Evolutionary conservation across 1,140 invertebrate species (phyloP), one percentile per base, ranked within the genome.

Genomic region (Drosophila micromelanica): DNA sequence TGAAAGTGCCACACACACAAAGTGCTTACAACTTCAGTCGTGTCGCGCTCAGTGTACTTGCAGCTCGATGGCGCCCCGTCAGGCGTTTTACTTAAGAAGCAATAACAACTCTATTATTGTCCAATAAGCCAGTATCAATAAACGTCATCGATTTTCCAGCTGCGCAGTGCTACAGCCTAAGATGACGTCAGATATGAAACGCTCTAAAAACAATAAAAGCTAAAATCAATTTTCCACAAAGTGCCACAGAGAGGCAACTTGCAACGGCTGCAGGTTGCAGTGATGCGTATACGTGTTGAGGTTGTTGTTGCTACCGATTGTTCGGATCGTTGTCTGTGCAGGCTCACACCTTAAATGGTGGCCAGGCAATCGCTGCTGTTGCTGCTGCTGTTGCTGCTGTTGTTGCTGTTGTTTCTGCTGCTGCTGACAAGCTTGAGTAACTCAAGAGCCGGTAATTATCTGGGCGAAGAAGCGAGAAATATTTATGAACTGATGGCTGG

Each of bases 61-160:
- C 60, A 49, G 55, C 54, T 42, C 60, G 38, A 67, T 73, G 73
- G 80, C 76, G 80, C 80, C 77, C 61, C 52, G 40, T 17, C 56
- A 70, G 59, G 4, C 51, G 42, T 70, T 87, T 89, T 81, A 90
- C 90, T 90, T 90, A 90, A 90, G 79, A 78, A 67, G 62, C 86
- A 90, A 86, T 90, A 90, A 90, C 86, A 90, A 82, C 86, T 90
- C 86, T 79, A 90, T 90, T 90, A 90, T 76, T 78, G 70, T 74
- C 61, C 75, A 78, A 79, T 80, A 77, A 73, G 61, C 73, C 68
- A 65, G 60, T 71, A 86, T 86, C 78, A 89, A 89, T 89, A 80
- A 89, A 75, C 84, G 64, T 73, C 80, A 62, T 63, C 72, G 52
- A 64, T 57, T 52, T 46, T 63, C 54, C 62, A 67, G 69, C 54